Evolutionary conservation across 1,140 invertebrate species (phyloP), one percentile per base, ranked within the genome.

Genomic region (Oedothorax gibbosus): DNA sequence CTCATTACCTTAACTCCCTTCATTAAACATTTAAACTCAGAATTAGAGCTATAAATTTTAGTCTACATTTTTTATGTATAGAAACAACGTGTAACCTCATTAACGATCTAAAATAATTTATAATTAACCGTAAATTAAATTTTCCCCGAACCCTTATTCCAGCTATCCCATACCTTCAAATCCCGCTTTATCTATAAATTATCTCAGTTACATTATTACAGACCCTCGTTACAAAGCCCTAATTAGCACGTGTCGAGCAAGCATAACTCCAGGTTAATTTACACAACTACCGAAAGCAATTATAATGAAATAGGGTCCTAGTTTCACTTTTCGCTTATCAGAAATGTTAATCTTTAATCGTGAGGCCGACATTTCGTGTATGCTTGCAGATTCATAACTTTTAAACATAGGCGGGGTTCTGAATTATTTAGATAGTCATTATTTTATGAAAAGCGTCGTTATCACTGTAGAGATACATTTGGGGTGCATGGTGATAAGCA

Each of bases 361-460:
- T 35, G 35, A 35, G 35, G 35, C 35, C 35, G 35, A 35, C 35
- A 35, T 35, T 35, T 5, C 35, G 51, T 65, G 68, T 79, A 50
- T 68, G 11, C 56, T 20, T 68, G 15, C 20, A 15, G 20, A 11
- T 15, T 21, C 11, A 71, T 15, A 10, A 71, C 49, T 71, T 51
- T 71, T 51, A n/a, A 71, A 5, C 35, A 35, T 35, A 5, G 35
- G 35, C 5, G 35, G 35, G 68, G 53, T 73, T 73, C 68, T 84
- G 81, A 84, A 84, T 73, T 84, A 84, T 84, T 84, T 62, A 84
- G 71, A 21, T 66, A n/a, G 51, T 68, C 81, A 84, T 84, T 84
- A 84, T 75, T 35, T 15, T 15, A 35, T 53, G n/a, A 50, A n/a
- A 54, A 56, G 50, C 18, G 81, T 60, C 53, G 68, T 75, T 66